Conservation (phyloP, 2,888 invertebrate genomes). For the Drosophila trichaetosa region DNA sequence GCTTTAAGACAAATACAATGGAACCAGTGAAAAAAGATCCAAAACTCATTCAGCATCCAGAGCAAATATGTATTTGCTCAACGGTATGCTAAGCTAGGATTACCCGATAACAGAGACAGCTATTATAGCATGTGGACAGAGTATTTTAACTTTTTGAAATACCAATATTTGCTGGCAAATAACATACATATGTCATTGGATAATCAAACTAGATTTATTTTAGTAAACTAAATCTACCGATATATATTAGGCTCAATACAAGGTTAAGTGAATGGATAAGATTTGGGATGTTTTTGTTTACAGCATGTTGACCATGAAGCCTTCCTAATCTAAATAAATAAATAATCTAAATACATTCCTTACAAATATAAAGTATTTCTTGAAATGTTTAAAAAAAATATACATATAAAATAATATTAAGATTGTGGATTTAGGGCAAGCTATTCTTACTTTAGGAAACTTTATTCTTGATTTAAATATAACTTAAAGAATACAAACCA, state of each 20-base stretch:
- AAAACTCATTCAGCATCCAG: slow-evolving; percentile 2
- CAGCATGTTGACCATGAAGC: background rate
- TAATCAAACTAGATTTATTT: background rate
- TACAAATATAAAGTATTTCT: no score
- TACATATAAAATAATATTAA: no score
- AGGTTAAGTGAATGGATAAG: background rate
- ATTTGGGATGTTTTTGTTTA: no score
- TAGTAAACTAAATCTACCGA: background rate
- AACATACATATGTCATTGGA: background rate
- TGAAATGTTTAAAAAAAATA: no score
- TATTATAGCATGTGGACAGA: background rate
- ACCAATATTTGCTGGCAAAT: background rate
- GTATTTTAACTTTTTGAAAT: background rate
- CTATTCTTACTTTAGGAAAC: background rate
- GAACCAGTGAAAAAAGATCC: background rate
- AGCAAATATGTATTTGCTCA: slow-evolving; percentile 8
- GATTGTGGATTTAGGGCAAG: background rate
- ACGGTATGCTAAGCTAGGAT: background rate
- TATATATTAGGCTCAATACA: background rate
- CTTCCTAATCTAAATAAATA: background rate
- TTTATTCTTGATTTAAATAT: background rate
- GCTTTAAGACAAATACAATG: slow-evolving; percentile 25
- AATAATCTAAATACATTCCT: background rate
- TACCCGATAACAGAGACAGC: background rate
- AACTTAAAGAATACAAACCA: background rate